phyloP scores from a whole-genome alignment of 2,113 vertebrate genomes.

The Rhipidura dahli region DNA sequence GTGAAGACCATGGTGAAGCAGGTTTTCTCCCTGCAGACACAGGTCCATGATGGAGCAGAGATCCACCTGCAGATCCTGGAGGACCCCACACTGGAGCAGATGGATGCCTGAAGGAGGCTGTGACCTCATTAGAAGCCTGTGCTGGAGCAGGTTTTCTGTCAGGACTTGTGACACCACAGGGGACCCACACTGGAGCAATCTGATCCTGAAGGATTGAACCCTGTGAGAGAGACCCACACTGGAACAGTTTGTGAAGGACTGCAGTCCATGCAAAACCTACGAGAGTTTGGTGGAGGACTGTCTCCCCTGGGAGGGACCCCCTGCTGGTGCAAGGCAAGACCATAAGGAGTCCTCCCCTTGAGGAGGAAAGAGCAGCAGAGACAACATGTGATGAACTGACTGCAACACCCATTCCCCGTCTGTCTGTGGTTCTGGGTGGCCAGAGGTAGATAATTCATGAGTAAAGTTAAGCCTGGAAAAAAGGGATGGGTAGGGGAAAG shows the following conservation, averaged over 20 bases:
- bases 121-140: not conserved
- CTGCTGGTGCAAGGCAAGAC: not conserved
- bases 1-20: not conserved
- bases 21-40: not conserved
- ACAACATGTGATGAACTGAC: not conserved
- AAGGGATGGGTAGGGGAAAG: fast-evolving
- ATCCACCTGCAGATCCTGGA: not conserved
- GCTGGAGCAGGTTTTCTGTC: not conserved
- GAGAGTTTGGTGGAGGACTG: not conserved
- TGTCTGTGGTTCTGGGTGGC: not conserved
- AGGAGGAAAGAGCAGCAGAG: not conserved
- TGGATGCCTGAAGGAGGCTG: not conserved
- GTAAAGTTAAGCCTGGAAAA: not conserved
- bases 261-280: not conserved
- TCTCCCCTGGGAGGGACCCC: not conserved
- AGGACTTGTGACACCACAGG: not conserved
- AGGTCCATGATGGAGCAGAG: not conserved
- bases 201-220: not conserved
- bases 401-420: not conserved
- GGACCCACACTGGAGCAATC: too few relatives aligned
- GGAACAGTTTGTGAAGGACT: not conserved
- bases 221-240: not conserved
- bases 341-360: not conserved
- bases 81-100: not conserved
- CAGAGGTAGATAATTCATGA: not conserved